These are phyloP conservation scores for Teleopsis dalmanni DNA, from an alignment of 1,140 invertebrate genomes.

Conservation along the genomic window DNA sequence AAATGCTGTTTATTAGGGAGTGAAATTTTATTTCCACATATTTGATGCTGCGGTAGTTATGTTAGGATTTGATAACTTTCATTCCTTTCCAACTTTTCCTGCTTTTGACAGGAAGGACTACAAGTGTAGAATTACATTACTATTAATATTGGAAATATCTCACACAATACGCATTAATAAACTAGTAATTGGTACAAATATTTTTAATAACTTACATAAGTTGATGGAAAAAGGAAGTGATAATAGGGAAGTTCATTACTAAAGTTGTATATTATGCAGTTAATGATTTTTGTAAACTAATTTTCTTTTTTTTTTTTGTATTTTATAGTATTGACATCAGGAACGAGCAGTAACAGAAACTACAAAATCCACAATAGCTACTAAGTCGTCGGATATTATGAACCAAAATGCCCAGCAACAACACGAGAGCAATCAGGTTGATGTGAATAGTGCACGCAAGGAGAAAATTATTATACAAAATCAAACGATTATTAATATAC, in stretches of 20 bases:
- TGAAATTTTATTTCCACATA: too few species aligned
- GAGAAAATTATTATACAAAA: slow-evolving; percentile 43
- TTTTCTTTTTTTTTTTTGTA: neutral
- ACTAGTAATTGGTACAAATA: neutral
- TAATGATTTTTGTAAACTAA: too few species aligned
- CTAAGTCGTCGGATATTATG: slow-evolving; percentile 19
- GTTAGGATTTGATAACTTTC: too few species aligned
- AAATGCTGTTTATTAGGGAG: too few species aligned
- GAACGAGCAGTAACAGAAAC: slow-evolving; percentile 37
- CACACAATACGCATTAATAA: too few species aligned
- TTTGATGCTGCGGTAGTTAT: too few species aligned
- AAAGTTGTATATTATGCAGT: neutral
- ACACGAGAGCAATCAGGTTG: slow-evolving; percentile 32
- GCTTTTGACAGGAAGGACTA: too few species aligned
- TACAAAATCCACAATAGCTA: slow-evolving; percentile 14
- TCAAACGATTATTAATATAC: slow-evolving; percentile 40
- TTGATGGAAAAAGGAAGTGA: neutral
- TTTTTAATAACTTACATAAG: neutral
- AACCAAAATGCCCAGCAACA: slow-evolving; percentile 21
- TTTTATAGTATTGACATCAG: slow-evolving; percentile 42
- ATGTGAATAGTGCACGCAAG: slow-evolving; percentile 24
- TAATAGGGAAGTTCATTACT: neutral
- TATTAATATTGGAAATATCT: too few species aligned
- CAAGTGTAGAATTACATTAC: too few species aligned
- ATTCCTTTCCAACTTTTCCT: too few species aligned